Percentiles rank a stretch among this genome's conserved stretches.
phyloP scores from a whole-genome alignment of 2,797 vertebrate genomes.

The Meriones psammophilus region DNA sequence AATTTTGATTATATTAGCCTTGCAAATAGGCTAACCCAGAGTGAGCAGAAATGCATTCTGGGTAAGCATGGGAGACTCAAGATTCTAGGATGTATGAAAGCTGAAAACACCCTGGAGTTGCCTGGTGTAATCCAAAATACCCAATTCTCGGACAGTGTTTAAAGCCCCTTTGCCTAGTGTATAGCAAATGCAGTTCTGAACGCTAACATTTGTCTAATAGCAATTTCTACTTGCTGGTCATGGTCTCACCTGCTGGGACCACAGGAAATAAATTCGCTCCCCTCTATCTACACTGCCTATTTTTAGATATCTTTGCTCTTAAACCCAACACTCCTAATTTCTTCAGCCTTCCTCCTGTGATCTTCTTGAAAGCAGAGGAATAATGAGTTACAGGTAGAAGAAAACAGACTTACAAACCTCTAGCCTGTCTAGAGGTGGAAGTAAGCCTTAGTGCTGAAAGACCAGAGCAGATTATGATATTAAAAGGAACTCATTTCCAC shows the following conservation, averaged over 20 bases:
- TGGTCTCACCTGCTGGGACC: slow-evolving; percentile 56
- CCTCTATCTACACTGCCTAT: slow-evolving; percentile 31
- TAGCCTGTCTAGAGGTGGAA: background rate
- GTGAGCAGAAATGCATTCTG: slow-evolving; percentile 57
- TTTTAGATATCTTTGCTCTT: slow-evolving; percentile 70
- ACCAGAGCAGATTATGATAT: slow-evolving; percentile 62
- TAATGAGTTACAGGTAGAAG: slow-evolving; percentile 59
- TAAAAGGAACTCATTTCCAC: slow-evolving; percentile 66
- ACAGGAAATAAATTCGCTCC: slow-evolving; percentile 55
- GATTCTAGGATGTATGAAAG: slow-evolving; percentile 13
- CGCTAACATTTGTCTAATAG: slow-evolving; percentile 59
- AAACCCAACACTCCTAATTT: slow-evolving; percentile 72
- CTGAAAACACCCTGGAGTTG: slow-evolving; percentile 1
- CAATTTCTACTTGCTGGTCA: slow-evolving; percentile 63
- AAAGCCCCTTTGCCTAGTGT: slow-evolving; percentile 27
- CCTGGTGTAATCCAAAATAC: slow-evolving; percentile 25
- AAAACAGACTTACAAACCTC: background rate
- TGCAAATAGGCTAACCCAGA: slow-evolving; percentile 78
- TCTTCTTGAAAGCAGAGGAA: slow-evolving; percentile 49
- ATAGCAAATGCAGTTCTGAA: slow-evolving; percentile 41
- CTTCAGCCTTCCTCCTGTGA: slow-evolving; percentile 64
- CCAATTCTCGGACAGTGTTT: slow-evolving; percentile 15
- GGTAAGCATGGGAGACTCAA: background rate
- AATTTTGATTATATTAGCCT: slow-evolving; percentile 84
- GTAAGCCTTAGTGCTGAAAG: slow-evolving; percentile 44